These are phyloP conservation scores for Enteromius fasciolatus DNA, from an alignment of 2,797 vertebrate genomes.

Conservation along the genomic window DNA sequence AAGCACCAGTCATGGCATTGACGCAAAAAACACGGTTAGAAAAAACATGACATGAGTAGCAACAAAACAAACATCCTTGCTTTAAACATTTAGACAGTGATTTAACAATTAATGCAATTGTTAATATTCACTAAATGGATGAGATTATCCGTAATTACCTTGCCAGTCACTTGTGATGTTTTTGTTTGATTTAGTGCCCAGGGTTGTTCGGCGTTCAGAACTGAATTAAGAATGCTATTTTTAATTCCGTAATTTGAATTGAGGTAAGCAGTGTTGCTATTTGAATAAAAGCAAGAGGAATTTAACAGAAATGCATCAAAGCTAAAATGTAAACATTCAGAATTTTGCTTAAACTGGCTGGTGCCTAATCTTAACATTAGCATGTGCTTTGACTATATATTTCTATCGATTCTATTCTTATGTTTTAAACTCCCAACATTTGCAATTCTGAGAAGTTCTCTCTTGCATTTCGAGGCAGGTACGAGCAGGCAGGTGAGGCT, in stretches of 20 bases:
- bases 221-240: constrained; percentile 10
- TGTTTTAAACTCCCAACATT: constrained; percentile 21
- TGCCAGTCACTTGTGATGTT: constrained; percentile 34
- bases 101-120: constrained; percentile 34
- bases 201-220: neutral
- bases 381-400: neutral
- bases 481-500: constrained; percentile 50
- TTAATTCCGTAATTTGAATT: neutral
- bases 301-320: neutral
- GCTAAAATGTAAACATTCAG: neutral
- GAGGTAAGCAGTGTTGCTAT: neutral
- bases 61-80: constrained; percentile 30
- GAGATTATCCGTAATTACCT: constrained; percentile 30
- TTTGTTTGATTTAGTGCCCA: constrained; percentile 31
- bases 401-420: neutral
- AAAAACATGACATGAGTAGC: constrained; percentile 30
- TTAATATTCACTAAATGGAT: constrained; percentile 36
- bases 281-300: neutral
- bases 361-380: neutral
- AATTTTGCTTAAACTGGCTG: neutral
- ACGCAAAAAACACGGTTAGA: constrained; percentile 37
- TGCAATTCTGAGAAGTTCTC: constrained; percentile 22
- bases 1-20: constrained; percentile 29
- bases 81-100: constrained; percentile 31
- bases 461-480: constrained; percentile 40